phyloP scores from a whole-genome alignment of 2,888 invertebrate genomes.

The Orthosia gothica region DNA sequence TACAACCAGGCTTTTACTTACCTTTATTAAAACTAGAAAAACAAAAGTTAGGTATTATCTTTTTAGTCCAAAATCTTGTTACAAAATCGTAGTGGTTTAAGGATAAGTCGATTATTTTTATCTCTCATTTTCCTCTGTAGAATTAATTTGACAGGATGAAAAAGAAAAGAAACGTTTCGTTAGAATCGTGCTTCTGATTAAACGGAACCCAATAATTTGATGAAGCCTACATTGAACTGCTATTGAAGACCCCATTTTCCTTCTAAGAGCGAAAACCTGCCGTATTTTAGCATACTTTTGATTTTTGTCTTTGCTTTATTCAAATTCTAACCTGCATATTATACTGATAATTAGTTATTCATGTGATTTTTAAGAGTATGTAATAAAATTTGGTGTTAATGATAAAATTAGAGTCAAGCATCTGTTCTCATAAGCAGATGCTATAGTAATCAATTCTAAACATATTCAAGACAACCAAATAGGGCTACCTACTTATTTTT shows the following conservation, averaged over 20 bases:
- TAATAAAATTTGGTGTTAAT: slow-evolving; percentile 8
- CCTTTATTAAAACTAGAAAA: not conserved
- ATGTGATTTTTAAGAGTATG: not conserved
- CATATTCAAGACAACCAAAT: not conserved
- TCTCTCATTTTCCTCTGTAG: slow-evolving; percentile 20
- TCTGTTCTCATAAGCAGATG: slow-evolving; percentile 35
- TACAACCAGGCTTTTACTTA: not conserved
- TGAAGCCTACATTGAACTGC: slow-evolving; percentile 24
- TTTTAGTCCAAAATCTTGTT: not conserved
- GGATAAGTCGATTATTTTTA: not conserved
- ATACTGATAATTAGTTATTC: not conserved
- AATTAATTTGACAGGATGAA: slow-evolving; percentile 29
- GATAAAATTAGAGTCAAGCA: not conserved
- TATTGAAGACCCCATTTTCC: slow-evolving; percentile 22
- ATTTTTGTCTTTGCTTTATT: too few relatives aligned
- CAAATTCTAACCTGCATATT: not conserved
- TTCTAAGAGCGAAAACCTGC: not conserved
- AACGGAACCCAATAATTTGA: slow-evolving; percentile 34
- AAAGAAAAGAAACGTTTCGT: slow-evolving; percentile 1
- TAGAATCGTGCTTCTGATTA: slow-evolving; percentile 42
- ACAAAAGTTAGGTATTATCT: not conserved
- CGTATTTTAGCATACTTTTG: not conserved
- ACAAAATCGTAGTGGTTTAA: not conserved
- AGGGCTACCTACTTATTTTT: slow-evolving; percentile 2
- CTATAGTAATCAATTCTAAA: not conserved